Evolutionary conservation across 2,888 invertebrate genomes (phyloP).

Genomic region (Tinea pellionella): DNA sequence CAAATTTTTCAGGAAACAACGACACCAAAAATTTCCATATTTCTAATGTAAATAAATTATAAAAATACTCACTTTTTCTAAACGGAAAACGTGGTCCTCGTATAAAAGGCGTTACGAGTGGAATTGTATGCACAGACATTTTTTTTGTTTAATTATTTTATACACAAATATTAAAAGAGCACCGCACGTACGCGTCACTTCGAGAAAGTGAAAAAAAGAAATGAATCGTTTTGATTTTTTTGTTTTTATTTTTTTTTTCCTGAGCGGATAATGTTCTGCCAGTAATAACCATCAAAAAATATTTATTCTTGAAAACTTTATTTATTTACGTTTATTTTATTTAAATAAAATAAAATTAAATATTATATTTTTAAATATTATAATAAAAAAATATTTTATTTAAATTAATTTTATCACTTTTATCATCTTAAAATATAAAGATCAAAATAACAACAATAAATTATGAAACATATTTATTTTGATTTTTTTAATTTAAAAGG

Average conservation of each 20-base stretch:
- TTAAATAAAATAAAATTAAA: background rate
- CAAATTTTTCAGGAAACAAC: too few relatives aligned
- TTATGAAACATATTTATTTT: too few relatives aligned
- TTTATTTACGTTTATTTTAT: background rate
- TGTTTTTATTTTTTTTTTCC: background rate
- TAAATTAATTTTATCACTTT: too few relatives aligned
- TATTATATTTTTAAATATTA: background rate
- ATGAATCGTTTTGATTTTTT: background rate
- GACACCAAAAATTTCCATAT: too few relatives aligned
- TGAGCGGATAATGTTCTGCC: background rate
- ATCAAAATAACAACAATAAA: too few relatives aligned
- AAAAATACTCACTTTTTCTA: conserved; percentile 55
- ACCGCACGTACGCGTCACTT: background rate
- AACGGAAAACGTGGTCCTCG: conserved; percentile 64
- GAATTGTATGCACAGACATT: conserved; percentile 63
- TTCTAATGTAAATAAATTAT: background rate
- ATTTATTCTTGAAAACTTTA: background rate
- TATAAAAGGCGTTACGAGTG: conserved; percentile 59
- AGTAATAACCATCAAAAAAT: background rate
- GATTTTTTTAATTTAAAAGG: too few relatives aligned
- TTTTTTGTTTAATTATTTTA: background rate
- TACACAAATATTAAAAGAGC: background rate
- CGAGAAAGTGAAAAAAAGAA: conserved; percentile 1
- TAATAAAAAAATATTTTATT: background rate
- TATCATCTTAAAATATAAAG: too few relatives aligned